Percentiles rank a stretch among this genome's conserved stretches.
These are phyloP conservation scores for Sinelater perroti DNA, from an alignment of 2,888 invertebrate genomes.

Conservation along the genomic window DNA sequence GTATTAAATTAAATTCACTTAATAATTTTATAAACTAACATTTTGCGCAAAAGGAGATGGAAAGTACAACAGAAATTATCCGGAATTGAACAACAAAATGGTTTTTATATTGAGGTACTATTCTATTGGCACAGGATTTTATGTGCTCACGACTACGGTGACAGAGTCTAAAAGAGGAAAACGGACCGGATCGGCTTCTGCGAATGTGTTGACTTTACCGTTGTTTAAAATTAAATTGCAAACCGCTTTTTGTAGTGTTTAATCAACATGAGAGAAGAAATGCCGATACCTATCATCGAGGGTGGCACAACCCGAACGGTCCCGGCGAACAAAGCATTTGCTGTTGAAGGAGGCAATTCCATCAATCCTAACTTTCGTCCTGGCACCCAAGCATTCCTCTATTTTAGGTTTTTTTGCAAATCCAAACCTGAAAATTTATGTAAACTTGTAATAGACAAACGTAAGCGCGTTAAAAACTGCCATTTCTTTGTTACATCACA, in stretches of 20 bases:
- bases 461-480: not conserved
- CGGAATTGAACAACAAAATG: conserved; percentile 21
- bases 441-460: not conserved
- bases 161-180: conserved; percentile 4
- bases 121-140: conserved; percentile 10
- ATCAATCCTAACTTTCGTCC: conserved; percentile 17
- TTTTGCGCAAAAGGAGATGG: not conserved
- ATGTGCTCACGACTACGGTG: conserved; percentile 11
- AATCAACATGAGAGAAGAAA: conserved; percentile 24
- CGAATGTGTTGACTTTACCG: not conserved
- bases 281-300: conserved; percentile 10
- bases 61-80: conserved; percentile 1
- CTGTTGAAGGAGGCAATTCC: conserved; percentile 12
- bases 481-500: not conserved
- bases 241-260: conserved; percentile 21
- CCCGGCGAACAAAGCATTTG: conserved; percentile 1
- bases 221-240: not conserved
- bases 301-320: conserved; percentile 10
- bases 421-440: conserved; percentile 9
- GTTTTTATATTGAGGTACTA: conserved; percentile 15
- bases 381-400: not conserved
- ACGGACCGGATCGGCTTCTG: not conserved
- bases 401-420: conserved; percentile 13
- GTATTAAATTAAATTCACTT: not conserved
- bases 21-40: not conserved